Evolutionary conservation across 2,797 vertebrate species (phyloP), one percentile per base, ranked within the genome.

Genomic region (Rousettus madagascariensis): DNA sequence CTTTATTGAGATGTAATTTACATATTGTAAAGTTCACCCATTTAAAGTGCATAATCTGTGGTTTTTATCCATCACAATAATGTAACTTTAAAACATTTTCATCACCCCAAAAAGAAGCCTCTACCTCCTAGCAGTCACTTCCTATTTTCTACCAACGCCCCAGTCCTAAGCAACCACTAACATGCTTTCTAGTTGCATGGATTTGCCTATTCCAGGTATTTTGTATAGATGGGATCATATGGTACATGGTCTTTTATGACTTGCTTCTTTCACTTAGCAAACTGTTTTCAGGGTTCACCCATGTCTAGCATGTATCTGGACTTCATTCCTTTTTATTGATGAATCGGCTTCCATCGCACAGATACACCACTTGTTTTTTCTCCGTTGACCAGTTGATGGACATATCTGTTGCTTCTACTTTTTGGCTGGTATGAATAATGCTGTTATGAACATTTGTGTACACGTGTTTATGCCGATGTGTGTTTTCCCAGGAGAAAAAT

Each of bases 1-100:
- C 82, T 79, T 90, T 93, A 91, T 83, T 89, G 94, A 79, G 57
- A 71, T 83, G 8, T 59, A 65, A 94, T 94, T 96, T 89, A 61
- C 43, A 57, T 82, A 92, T 46, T 4, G 0, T 91, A 72, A 93
- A 77, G 68, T 82, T 74, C 85, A 49, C 43, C 49, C 26, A 26
- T 46, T 77, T 77, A 59, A 94, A 91, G 75, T 22, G 46, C 86
- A 6, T 5, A 53, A 24, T 53, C 49, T 53, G 36, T 24, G 12
- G 49, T 36, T 53, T 77, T 77, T 77, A 53, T 53, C 53, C 15
- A 41, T 53, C 5, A 2, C 3, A 10, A 17, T 28, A 33, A 43
- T 66, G 36, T 74, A 59, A 79, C 94, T 87, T 79, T 74, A 30
- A 92, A 85, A 53, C 20, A 30, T 79, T 92, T 84, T 71, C 24